phyloP scores from a whole-genome alignment of 2,888 invertebrate genomes.

The Shargacucullia verbasci region DNA sequence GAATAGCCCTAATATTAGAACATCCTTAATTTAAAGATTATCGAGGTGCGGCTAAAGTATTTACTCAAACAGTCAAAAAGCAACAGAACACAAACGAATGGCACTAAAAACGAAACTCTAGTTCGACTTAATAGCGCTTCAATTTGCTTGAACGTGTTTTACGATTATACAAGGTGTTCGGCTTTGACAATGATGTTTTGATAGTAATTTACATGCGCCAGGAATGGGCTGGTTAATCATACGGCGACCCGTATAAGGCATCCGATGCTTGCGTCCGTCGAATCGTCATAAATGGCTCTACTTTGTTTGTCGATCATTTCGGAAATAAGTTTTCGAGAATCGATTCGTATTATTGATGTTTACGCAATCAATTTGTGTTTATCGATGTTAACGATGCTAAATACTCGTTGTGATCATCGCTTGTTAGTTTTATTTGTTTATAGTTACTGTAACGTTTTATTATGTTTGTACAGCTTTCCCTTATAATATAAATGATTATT shows the following conservation, averaged over 20 bases:
- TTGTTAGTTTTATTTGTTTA: conserved; percentile 59
- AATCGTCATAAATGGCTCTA: conserved; percentile 66
- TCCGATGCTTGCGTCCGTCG: conserved; percentile 61
- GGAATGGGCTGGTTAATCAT: conserved; percentile 61
- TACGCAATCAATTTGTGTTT: conserved; percentile 55
- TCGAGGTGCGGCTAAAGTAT: conserved; percentile 56
- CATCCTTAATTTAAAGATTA: conserved; percentile 68
- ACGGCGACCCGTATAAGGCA: conserved; percentile 65
- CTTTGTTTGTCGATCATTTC: conserved; percentile 64
- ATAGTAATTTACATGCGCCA: conserved; percentile 73
- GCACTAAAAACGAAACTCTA: conserved; percentile 12
- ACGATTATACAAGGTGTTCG: conserved; percentile 50
- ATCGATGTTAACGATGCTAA: conserved; percentile 57
- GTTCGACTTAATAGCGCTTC: conserved; percentile 21
- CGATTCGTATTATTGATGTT: conserved; percentile 50
- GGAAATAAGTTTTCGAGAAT: conserved; percentile 45
- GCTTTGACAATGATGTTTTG: conserved; percentile 70
- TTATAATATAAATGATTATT: conserved; percentile 49
- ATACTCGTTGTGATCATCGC: conserved; percentile 47
- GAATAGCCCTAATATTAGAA: conserved; percentile 70
- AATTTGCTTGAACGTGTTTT: conserved; percentile 17
- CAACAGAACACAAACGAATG: conserved; percentile 2
- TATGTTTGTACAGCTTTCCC: conserved; percentile 51
- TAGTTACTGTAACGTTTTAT: conserved; percentile 49
- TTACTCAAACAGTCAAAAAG: conserved; percentile 6